A percentile compares a stretch with the other conserved stretches of the same genome.
Conservation (phyloP, 1,140 invertebrate genomes). For the Campoletis sonorensis region DNA sequence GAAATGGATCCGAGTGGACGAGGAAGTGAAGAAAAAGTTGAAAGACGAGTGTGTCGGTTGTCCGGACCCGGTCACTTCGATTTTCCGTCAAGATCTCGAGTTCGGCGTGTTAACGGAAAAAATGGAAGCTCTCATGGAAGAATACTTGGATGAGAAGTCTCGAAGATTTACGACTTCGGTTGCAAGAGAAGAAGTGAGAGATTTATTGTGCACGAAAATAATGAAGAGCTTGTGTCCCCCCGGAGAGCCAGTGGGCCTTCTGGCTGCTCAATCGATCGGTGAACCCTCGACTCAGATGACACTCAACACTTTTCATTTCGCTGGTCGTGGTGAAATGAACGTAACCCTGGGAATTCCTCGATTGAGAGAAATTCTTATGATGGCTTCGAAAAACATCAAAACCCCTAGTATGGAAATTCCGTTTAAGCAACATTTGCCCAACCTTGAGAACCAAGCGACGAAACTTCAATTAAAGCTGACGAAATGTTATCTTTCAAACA, state of each 20-base stretch:
- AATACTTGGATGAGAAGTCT: conserved; percentile 78
- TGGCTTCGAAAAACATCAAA: conserved; percentile 93
- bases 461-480: conserved; percentile 84
- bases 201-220: conserved; percentile 87
- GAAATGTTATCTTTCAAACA: conserved; percentile 86
- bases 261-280: conserved; percentile 97
- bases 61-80: conserved; percentile 86
- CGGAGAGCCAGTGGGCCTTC: conserved; percentile 96
- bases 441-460: conserved; percentile 81
- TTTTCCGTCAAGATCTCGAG: conserved; percentile 83
- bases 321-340: conserved; percentile 99
- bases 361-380: conserved; percentile 97
- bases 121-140: conserved; percentile 82
- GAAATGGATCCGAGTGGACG: conserved; percentile 79
- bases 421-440: conserved; percentile 78
- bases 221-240: conserved; percentile 88
- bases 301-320: conserved; percentile 99
- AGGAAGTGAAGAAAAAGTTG: conserved; percentile 78
- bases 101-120: conserved; percentile 91
- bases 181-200: conserved; percentile 78
- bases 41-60: conserved; percentile 73
- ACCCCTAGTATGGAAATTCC: conserved; percentile 98
- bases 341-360: conserved; percentile 98
- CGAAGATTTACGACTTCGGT: conserved; percentile 62
- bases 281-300: conserved; percentile 99